phyloP scores from a whole-genome alignment of 2,113 vertebrate species.

The Nothocercus nigrocapillus region DNA sequence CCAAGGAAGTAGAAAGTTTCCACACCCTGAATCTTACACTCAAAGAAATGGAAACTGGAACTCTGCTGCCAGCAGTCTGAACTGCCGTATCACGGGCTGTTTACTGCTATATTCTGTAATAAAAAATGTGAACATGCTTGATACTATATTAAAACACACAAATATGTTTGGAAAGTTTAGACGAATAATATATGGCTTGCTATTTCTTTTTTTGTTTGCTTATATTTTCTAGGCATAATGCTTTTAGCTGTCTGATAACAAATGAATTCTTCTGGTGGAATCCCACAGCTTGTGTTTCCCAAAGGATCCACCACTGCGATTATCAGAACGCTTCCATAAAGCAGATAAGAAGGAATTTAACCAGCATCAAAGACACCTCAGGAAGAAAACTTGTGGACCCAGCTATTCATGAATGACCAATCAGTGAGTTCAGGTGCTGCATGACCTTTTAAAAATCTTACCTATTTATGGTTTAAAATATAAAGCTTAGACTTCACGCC shows the following conservation, averaged over 20 bases:
- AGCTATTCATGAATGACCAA: neutral
- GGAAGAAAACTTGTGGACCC: neutral
- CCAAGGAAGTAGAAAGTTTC: slow-evolving; percentile 87
- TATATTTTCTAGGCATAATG: neutral
- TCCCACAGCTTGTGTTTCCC: neutral
- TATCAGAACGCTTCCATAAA: rapidly evolving
- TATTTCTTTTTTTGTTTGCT: neutral
- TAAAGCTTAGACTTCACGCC: neutral
- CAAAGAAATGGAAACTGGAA: slow-evolving; percentile 80
- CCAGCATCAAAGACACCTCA: neutral
- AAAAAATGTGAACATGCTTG: slow-evolving; percentile 69
- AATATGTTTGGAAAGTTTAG: slow-evolving; percentile 47
- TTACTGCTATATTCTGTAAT: slow-evolving; percentile 67
- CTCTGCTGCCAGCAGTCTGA: slow-evolving; percentile 76
- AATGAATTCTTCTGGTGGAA: neutral
- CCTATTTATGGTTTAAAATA: neutral
- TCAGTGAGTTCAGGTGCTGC: neutral
- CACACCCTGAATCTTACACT: slow-evolving; percentile 80
- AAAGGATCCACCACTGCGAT: neutral
- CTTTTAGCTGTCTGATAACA: neutral
- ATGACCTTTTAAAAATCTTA: neutral
- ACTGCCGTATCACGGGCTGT: slow-evolving; percentile 68
- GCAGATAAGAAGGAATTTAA: neutral
- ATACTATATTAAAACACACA: slow-evolving; percentile 68
- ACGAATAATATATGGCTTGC: slow-evolving; percentile 1